A percentile compares a stretch with the other conserved stretches of the same genome.
These are phyloP conservation scores for Paracyclopina nana DNA, from an alignment of 1,140 invertebrate species.

Conservation along the genomic window DNA sequence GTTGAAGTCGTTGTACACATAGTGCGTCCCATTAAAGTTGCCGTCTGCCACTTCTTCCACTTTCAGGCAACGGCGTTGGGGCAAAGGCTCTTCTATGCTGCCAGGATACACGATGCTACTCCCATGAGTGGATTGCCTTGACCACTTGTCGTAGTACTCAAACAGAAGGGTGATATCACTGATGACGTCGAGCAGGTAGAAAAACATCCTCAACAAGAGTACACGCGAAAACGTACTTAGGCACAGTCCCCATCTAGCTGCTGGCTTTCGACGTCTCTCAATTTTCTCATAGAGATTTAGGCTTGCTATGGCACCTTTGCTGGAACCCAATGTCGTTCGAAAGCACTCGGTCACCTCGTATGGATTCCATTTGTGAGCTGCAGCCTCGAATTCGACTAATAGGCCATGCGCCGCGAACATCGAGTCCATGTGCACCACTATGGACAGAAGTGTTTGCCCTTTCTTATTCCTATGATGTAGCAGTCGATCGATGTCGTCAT, in stretches of 20 bases:
- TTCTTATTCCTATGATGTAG: background rate
- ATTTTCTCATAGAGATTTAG: background rate
- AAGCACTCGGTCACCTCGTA: background rate
- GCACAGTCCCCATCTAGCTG: background rate
- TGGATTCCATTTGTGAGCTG: background rate
- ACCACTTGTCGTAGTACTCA: background rate
- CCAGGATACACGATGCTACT: no score
- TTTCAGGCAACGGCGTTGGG: no score
- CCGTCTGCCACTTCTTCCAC: background rate
- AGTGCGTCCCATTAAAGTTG: background rate
- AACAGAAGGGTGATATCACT: background rate
- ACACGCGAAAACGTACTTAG: background rate
- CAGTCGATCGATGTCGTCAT: background rate
- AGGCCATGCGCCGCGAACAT: background rate
- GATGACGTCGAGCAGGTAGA: background rate
- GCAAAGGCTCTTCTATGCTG: no score
- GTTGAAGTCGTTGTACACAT: background rate
- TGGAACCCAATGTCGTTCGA: background rate
- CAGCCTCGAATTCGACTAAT: background rate
- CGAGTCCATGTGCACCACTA: background rate
- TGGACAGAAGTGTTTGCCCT: background rate
- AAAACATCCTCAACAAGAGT: background rate
- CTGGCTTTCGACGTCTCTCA: background rate
- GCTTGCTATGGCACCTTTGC: background rate
- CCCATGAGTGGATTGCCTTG: no score